A percentile compares a stretch with the other conserved stretches of the same genome.
These are phyloP conservation scores for Choloepus didactylus DNA, from an alignment of 2,797 vertebrate species.

Conservation along the genomic window DNA sequence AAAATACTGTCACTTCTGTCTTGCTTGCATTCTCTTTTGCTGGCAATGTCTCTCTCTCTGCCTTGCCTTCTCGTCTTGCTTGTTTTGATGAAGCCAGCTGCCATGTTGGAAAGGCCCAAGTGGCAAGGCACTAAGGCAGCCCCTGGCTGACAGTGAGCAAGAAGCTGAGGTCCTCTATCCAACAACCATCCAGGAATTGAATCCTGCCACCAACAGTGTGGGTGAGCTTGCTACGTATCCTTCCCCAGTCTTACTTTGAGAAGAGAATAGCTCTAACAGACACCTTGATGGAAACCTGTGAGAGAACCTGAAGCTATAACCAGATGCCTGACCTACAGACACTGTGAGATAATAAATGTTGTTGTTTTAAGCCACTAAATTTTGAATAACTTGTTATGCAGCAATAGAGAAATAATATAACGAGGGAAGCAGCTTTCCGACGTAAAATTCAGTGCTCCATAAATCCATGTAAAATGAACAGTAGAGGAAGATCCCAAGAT, in stretches of 20 bases:
- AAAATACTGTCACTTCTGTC: background rate
- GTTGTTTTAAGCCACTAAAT: background rate
- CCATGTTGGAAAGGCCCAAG: background rate
- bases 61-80: background rate
- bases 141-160: background rate
- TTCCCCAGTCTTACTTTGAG: background rate
- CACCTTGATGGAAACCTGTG: background rate
- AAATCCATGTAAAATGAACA: background rate
- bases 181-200: background rate
- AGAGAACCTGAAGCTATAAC: background rate
- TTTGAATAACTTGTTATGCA: background rate
- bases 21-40: background rate
- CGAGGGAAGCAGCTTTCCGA: conserved; percentile 1
- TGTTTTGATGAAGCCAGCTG: background rate
- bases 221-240: background rate
- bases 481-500: background rate
- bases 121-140: background rate
- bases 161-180: background rate
- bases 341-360: background rate
- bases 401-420: background rate
- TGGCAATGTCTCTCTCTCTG: too few relatives aligned
- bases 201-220: background rate
- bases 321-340: background rate
- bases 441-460: background rate
- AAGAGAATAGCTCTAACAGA: background rate